Percentiles rank a stretch among this genome's conserved stretches.
Conservation (phyloP, 2,797 vertebrate genomes). For the Echiichthys vipera region DNA sequence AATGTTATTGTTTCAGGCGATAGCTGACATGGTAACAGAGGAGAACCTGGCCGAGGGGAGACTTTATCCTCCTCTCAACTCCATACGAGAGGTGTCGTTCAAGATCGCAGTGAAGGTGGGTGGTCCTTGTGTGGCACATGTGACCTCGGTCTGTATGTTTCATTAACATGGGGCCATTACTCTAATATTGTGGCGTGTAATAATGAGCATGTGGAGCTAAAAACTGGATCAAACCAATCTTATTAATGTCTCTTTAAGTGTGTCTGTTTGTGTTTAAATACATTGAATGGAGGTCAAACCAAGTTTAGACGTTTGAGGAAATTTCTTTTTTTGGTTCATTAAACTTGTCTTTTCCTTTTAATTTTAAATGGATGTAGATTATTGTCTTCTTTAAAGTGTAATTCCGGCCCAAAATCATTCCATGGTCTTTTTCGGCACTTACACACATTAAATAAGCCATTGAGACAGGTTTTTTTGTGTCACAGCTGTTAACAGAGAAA, state of each 20-base stretch:
- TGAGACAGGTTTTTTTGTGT: too few species aligned
- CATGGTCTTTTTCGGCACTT: too few species aligned
- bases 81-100: slow-evolving; percentile 95
- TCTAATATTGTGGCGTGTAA: not conserved
- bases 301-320: not conserved
- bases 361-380: not conserved
- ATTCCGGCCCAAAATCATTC: too few species aligned
- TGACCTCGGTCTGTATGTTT: not conserved
- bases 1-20: slow-evolving; percentile 81
- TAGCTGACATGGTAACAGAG: slow-evolving; percentile 93
- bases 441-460: too few species aligned
- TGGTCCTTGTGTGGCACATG: not conserved
- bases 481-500: too few species aligned
- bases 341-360: not conserved
- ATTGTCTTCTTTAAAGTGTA: not conserved
- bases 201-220: not conserved
- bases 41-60: slow-evolving; percentile 93
- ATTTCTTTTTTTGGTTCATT: not conserved
- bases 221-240: not conserved
- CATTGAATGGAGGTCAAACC: not conserved
- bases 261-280: not conserved
- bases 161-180: not conserved
- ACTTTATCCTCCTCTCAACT: slow-evolving; percentile 93
- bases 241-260: not conserved
- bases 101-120: slow-evolving; percentile 95